phyloP scores from a whole-genome alignment of 2,113 vertebrate genomes.

The Nothocercus julius region DNA sequence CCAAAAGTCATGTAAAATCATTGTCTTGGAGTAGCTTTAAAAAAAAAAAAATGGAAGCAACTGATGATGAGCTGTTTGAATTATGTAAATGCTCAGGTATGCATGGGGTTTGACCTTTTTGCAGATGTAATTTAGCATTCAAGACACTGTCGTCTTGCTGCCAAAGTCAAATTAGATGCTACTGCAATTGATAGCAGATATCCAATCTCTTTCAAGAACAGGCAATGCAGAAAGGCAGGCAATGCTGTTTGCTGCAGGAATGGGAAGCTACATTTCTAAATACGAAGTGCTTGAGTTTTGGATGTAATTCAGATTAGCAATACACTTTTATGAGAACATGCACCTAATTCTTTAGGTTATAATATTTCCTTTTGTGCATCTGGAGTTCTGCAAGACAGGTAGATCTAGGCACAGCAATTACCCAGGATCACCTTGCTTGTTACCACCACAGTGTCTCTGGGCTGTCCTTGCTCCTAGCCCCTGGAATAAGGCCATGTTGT shows the following conservation, averaged over 20 bases:
- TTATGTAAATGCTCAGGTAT: slow-evolving; percentile 74
- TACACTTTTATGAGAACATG: not conserved
- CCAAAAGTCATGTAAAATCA: slow-evolving; percentile 51
- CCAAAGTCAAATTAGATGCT: slow-evolving; percentile 72
- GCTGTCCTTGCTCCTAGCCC: not conserved
- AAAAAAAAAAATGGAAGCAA: not conserved
- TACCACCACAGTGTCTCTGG: not conserved
- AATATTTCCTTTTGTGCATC: accelerated
- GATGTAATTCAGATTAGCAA: not conserved
- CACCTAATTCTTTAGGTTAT: not conserved
- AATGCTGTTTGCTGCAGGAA: not conserved
- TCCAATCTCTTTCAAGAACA: slow-evolving; percentile 44
- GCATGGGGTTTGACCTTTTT: slow-evolving; percentile 68
- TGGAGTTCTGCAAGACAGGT: not conserved
- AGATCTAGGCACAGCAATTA: not conserved
- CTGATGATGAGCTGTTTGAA: slow-evolving; percentile 68
- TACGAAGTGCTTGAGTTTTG: not conserved
- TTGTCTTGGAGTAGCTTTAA: slow-evolving; percentile 40
- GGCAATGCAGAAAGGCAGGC: slow-evolving; percentile 17
- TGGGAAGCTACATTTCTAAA: not conserved
- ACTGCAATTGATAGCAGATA: slow-evolving; percentile 68
- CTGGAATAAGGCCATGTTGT: accelerated
- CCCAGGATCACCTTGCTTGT: not conserved
- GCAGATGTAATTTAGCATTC: slow-evolving; percentile 75
- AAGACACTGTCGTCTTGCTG: slow-evolving; percentile 67